These are phyloP conservation scores for Trachelipus rathkii DNA, from an alignment of 1,140 invertebrate genomes.

Conservation along the genomic window DNA sequence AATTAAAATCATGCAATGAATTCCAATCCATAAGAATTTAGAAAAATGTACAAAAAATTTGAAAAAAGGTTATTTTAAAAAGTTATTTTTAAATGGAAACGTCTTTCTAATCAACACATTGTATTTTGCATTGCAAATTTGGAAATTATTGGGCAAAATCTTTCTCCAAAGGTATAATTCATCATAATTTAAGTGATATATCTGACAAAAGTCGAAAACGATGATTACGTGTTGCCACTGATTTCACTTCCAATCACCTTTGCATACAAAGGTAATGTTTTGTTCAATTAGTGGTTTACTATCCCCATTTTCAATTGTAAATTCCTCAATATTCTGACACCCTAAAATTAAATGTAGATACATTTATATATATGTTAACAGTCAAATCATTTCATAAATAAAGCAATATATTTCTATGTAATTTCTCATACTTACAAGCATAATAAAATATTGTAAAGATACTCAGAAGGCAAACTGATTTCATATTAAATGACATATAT, in stretches of 20 bases:
- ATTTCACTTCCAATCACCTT: not conserved
- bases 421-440: not conserved
- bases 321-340: not conserved
- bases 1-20: too few species aligned
- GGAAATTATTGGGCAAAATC: too few species aligned
- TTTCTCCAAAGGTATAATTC: too few species aligned
- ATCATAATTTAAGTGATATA: too few species aligned
- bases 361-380: not conserved
- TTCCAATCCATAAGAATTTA: too few species aligned
- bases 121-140: too few species aligned
- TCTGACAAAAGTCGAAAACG: too few species aligned
- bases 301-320: not conserved
- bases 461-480: not conserved
- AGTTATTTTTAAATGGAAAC: too few species aligned
- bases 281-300: not conserved
- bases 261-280: not conserved
- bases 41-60: too few species aligned
- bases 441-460: not conserved
- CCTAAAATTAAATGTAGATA: not conserved
- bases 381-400: not conserved
- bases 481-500: not conserved
- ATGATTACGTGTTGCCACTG: conserved; percentile 5
- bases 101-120: too few species aligned
- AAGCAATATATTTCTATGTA: not conserved
- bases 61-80: too few species aligned